Evolutionary conservation across 1,140 invertebrate species (phyloP).

Genomic region (Pachypsylla venusta): DNA sequence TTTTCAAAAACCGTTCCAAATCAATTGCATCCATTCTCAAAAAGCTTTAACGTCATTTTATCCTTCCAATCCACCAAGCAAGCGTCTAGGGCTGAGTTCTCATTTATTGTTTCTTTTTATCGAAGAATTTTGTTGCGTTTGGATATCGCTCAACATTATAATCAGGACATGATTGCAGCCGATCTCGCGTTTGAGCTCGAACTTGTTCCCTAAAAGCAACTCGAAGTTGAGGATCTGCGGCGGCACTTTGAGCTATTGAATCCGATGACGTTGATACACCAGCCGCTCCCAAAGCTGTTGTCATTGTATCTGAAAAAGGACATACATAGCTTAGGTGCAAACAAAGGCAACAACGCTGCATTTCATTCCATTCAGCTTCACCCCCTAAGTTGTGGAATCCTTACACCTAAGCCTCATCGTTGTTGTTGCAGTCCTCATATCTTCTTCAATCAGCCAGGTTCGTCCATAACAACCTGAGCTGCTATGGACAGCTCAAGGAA

Average conservation of each 20-base stretch:
- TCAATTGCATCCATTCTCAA: too few species aligned
- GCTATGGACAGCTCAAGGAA: too few species aligned
- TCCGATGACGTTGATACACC: constrained; percentile 18
- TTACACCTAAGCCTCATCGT: not conserved
- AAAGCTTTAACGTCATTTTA: too few species aligned
- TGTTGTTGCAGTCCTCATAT: not conserved
- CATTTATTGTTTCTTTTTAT: constrained; percentile 13
- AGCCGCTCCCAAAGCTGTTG: constrained; percentile 21
- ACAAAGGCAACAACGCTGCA: not conserved
- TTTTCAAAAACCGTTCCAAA: too few species aligned
- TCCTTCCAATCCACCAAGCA: too few species aligned
- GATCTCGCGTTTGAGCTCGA: constrained; percentile 15
- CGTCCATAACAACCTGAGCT: too few species aligned
- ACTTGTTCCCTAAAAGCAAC: constrained; percentile 21
- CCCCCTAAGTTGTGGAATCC: too few species aligned
- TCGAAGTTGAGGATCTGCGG: constrained; percentile 17
- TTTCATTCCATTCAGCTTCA: too few species aligned
- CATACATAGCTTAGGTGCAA: not conserved
- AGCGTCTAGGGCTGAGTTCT: too few species aligned
- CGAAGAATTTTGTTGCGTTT: constrained; percentile 23
- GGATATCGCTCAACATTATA: constrained; percentile 24
- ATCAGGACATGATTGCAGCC: constrained; percentile 22
- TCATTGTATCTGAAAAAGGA: constrained; percentile 23
- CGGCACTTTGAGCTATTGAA: constrained; percentile 19
- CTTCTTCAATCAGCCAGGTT: too few species aligned